These are phyloP conservation scores for Dicrurus megarhynchus DNA, from an alignment of 2,113 vertebrate genomes.

Conservation along the genomic window DNA sequence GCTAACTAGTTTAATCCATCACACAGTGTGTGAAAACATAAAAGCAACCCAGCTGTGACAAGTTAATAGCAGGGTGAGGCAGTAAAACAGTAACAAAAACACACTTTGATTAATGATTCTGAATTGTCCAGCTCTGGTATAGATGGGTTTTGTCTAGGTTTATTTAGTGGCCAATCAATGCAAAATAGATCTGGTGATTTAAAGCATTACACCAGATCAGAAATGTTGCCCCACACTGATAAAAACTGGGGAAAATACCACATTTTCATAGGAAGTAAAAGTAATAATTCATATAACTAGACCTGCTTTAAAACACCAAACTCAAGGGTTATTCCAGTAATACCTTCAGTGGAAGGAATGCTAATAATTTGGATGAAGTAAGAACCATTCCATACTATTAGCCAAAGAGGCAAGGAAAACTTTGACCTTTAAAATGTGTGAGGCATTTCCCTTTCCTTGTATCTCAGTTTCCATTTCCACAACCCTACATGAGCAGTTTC, in stretches of 20 bases:
- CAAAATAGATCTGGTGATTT: conserved; percentile 65
- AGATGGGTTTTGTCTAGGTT: conserved; percentile 60
- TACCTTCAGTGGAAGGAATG: not conserved
- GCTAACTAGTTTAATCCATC: conserved; percentile 79
- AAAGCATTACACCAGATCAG: conserved; percentile 39
- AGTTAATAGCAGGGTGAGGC: conserved; percentile 69
- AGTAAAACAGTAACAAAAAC: conserved; percentile 66
- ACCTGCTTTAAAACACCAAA: not conserved
- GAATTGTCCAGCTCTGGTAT: conserved; percentile 46
- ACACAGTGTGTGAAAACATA: conserved; percentile 66
- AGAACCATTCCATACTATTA: not conserved
- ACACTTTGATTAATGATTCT: conserved; percentile 68
- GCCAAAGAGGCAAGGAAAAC: not conserved
- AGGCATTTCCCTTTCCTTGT: not conserved
- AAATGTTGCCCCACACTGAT: not conserved
- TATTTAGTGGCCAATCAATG: conserved; percentile 69
- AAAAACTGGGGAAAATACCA: not conserved
- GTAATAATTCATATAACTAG: not conserved
- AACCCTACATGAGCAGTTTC: fast-evolving
- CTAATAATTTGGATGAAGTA: not conserved
- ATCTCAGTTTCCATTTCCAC: not conserved
- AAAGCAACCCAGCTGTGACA: conserved; percentile 70
- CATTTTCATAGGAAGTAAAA: not conserved
- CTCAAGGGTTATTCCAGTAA: not conserved
- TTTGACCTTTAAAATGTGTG: not conserved